Evolutionary conservation across 2,113 vertebrate species (phyloP).

Genomic region (Panthera uncia): DNA sequence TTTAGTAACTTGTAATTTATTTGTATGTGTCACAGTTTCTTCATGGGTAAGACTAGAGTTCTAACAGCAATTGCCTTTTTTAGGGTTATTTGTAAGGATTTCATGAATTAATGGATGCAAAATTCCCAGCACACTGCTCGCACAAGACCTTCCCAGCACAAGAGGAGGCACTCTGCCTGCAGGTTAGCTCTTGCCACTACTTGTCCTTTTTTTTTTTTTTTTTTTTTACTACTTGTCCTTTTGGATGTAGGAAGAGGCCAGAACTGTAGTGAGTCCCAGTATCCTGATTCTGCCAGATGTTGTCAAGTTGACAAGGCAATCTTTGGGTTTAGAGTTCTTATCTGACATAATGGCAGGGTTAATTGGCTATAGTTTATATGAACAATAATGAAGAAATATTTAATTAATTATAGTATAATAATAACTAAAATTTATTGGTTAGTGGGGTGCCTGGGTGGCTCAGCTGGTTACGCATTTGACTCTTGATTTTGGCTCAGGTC

Average conservation of each 20-base stretch:
- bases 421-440: not conserved
- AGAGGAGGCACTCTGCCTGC: not conserved
- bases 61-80: not conserved
- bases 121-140: not conserved
- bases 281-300: not conserved
- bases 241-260: not conserved
- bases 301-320: not conserved
- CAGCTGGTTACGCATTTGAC: too few species aligned
- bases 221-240: not conserved
- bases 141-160: too few species aligned
- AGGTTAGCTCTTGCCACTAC: not conserved
- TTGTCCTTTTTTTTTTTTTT: too few species aligned
- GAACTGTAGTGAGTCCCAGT: not conserved
- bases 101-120: not conserved
- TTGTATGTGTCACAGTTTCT: not conserved
- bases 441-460: too few species aligned
- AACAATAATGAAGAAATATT: not conserved
- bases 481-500: too few species aligned
- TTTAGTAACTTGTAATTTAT: not conserved
- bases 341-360: not conserved
- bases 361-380: not conserved
- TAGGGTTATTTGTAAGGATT: not conserved
- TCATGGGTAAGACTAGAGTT: slow-evolving; percentile 19
- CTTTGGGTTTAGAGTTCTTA: not conserved
- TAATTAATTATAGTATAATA: not conserved